These are phyloP conservation scores for Colletes gigas DNA, from an alignment of 1,140 invertebrate genomes.

Conservation along the genomic window DNA sequence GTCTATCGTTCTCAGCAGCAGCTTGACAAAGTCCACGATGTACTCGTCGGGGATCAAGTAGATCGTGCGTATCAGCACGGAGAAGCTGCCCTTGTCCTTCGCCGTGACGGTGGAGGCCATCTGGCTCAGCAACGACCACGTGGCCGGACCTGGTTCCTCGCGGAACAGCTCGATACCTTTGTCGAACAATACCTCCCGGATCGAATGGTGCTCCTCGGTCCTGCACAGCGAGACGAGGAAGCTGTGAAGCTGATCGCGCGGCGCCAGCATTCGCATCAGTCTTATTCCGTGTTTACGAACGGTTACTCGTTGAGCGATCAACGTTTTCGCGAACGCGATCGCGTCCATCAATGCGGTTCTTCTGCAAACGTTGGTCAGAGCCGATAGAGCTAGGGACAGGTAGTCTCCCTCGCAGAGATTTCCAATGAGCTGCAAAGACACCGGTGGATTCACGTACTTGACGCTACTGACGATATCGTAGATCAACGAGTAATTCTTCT, in stretches of 20 bases:
- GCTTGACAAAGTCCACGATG: slow-evolving; percentile 49
- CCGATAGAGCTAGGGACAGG: slow-evolving; percentile 20
- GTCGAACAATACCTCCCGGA: slow-evolving; percentile 62
- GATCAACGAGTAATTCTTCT: background rate
- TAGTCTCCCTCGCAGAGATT: slow-evolving; percentile 65
- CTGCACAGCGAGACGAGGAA: slow-evolving; percentile 57
- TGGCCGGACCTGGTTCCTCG: slow-evolving; percentile 34
- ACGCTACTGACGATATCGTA: background rate
- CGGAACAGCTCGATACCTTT: slow-evolving; percentile 50
- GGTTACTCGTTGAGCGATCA: slow-evolving; percentile 56
- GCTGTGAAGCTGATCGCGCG: slow-evolving; percentile 22
- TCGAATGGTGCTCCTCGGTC: slow-evolving; percentile 59
- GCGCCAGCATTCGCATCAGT: slow-evolving; percentile 54
- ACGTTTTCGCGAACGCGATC: slow-evolving; percentile 41
- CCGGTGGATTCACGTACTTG: slow-evolving; percentile 58
- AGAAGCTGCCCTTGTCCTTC: slow-evolving; percentile 11
- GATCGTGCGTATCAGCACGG: background rate
- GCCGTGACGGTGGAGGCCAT: slow-evolving; percentile 43
- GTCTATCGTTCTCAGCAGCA: slow-evolving; percentile 34
- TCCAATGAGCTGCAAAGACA: slow-evolving; percentile 49
- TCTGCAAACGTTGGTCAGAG: slow-evolving; percentile 27
- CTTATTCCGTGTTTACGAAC: slow-evolving; percentile 69
- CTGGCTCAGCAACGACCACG: slow-evolving; percentile 57
- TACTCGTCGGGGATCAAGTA: slow-evolving; percentile 59
- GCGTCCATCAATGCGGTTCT: slow-evolving; percentile 34